Evolutionary conservation across 2,888 invertebrate genomes (phyloP).

Genomic region (Agriotes lineatus): DNA sequence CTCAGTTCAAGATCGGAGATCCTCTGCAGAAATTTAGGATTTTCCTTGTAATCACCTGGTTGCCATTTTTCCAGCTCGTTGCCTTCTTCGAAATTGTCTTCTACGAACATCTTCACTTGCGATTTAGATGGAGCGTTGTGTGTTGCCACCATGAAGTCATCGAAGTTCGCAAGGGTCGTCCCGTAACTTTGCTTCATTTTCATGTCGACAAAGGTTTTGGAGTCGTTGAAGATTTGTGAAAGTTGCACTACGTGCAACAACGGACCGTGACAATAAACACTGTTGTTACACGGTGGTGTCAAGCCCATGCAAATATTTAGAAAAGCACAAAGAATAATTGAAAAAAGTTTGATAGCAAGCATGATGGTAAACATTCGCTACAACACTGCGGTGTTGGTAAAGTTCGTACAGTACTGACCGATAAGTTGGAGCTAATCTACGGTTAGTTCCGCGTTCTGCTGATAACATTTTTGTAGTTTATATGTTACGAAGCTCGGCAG

Average conservation of each 20-base stretch:
- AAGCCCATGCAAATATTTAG: no score
- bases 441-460: no score
- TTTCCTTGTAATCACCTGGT: conserved; percentile 71
- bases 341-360: no score
- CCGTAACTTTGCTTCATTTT: conserved; percentile 73
- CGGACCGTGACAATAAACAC: conserved; percentile 81
- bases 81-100: conserved; percentile 70
- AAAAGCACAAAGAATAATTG: no score
- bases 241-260: conserved; percentile 80
- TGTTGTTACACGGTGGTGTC: conserved; percentile 68
- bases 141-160: conserved; percentile 68
- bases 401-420: no score
- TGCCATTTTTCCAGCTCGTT: conserved; percentile 73
- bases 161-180: conserved; percentile 71
- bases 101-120: conserved; percentile 69
- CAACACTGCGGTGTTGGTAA: no score
- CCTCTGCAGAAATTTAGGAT: conserved; percentile 72
- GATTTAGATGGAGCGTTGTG: conserved; percentile 66
- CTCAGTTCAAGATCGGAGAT: conserved; percentile 72
- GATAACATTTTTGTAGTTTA: no score
- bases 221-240: conserved; percentile 77
- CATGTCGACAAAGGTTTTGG: conserved; percentile 88
- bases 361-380: no score
- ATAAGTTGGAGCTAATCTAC: no score
- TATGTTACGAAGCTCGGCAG: no score